Evolutionary conservation across 2,888 invertebrate genomes (phyloP), one percentile per base, ranked within the genome.

Genomic region (Pseudolycoriella hygida): DNA sequence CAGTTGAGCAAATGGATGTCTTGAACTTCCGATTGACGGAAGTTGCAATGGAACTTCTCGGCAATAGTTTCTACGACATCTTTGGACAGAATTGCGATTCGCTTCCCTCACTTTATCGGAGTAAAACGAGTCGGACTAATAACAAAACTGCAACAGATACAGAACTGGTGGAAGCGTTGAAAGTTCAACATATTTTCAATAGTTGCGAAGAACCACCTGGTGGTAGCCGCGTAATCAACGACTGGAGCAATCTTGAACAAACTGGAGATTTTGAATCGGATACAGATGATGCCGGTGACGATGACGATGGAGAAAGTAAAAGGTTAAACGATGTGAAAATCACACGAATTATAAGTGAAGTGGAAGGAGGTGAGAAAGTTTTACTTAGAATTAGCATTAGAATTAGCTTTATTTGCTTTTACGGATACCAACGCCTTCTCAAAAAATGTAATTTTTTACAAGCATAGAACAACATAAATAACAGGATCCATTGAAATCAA

Each of bases 11-110:
- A 40, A 44, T 40, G 40, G 44, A 39, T 17, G 15, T 30, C 32
- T n/a, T 48, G 11, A 45, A 47, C 38, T 41, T 48, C 17, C 43
- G 30, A 18, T n/a, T 48, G 12, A 47, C 48, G 3, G 48, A 48
- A 45, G 25, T 48, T 19, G 46, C 48, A 11, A 30, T 48, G 14
- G 48, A 48, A 31, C 31, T 45, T n/a, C 40, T 48, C 5, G 48
- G 48, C 1, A 48, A 48, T 42, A 40, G 40, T 17, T 42, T 47
- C 17, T 48, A 43, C 20, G 48, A 48, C 41, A 37, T 48, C 2
- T 43, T 45, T 40, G 48, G 48, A 17, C 40, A n/a, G 20, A 40
- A 40, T 5, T 17, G 40, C 5, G n/a, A 34, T 14, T 4, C n/a
- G 11, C n/a, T 34, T 4, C 6, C 6, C 3, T 12, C 34, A 12